Base-by-base conservation (phyloP, 2,888 invertebrate genomes). In the Sarcophaga variegata region DNA sequence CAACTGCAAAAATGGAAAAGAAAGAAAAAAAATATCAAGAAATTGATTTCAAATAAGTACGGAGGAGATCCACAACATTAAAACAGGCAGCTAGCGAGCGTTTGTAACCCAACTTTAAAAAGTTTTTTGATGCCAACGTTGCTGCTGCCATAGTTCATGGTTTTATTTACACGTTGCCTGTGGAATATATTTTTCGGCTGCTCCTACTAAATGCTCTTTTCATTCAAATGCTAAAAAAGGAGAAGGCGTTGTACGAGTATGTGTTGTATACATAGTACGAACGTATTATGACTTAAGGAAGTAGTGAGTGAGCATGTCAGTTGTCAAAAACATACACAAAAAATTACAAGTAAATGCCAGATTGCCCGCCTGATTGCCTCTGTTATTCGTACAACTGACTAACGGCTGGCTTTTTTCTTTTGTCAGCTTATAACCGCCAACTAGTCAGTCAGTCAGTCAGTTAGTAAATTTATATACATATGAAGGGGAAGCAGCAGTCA, bases 231-330 rank as follows among this genome's bases (percentile, higher is more conserved):
- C 1, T 54, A 54, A 14, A 17, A 54, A 17, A 17, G 12, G 54
- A 54, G 54, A 12, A 54, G 17, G 54, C 54, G 17, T 54, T 54
- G 54, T 37, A 20, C 1, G 20, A 20, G 20, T 20, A 37, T 37
- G 14, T 54, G 54, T 54, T 37, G 37, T 37, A 37, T 37, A 37
- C 37, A 37, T 37, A 37, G 37, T 37, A 37, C 37, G 8, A 10
- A 37, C 10, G 37, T 37, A 37, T 37, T 37, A 54, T 54, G 14
- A 17, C 54, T 54, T 54, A 20, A 81, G 17, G 62, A 67, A 75
- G 75, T 75, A 75, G 62, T 67, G 74, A 37, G 25, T 64, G 81
- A 64, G 64, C 82, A 70, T 82, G 82, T 82, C 76, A 82, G 76
- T 77, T 82, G 76, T 71, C 76, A 82, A 67, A 81, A 71, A 69